A percentile compares a stretch with the other conserved stretches of the same genome.
Evolutionary conservation across 2,888 invertebrate species (phyloP).

Genomic region (Phaonia tiefii): DNA sequence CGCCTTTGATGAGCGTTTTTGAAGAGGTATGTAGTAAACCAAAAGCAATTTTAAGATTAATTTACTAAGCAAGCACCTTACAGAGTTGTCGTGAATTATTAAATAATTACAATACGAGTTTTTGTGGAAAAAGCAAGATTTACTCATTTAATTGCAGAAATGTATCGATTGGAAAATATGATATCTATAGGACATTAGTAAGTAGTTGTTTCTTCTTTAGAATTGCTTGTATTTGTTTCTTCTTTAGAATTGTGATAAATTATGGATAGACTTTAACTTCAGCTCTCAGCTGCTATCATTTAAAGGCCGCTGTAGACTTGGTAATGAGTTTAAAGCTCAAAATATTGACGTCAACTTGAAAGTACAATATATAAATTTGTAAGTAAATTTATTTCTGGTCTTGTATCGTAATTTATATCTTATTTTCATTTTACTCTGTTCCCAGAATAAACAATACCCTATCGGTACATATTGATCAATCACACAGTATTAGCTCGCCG

Average conservation of each 20-base stretch:
- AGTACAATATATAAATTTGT: conserved; percentile 65
- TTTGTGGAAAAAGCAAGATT: conserved; percentile 61
- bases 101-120: conserved; percentile 70
- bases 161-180: conserved; percentile 60
- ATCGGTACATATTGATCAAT: too few relatives aligned
- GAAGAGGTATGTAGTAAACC: conserved; percentile 66
- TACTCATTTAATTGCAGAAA: conserved; percentile 70
- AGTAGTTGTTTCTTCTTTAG: too few relatives aligned
- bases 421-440: too few relatives aligned
- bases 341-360: conserved; percentile 44
- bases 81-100: conserved; percentile 69
- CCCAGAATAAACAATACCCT: too few relatives aligned
- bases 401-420: too few relatives aligned
- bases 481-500: too few relatives aligned
- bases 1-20: conserved; percentile 36
- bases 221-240: background rate
- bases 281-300: conserved; percentile 59
- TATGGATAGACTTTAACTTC: conserved; percentile 71
- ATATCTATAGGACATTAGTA: conserved; percentile 69
- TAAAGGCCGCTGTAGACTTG: conserved; percentile 51
- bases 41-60: background rate
- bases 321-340: conserved; percentile 34
- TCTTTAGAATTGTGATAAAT: conserved; percentile 64
- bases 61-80: conserved; percentile 2
- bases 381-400: too few relatives aligned